A percentile compares a stretch with the other conserved stretches of the same genome.
These are phyloP conservation scores for Megathymus violae DNA, from an alignment of 1,140 invertebrate genomes.

Conservation along the genomic window DNA sequence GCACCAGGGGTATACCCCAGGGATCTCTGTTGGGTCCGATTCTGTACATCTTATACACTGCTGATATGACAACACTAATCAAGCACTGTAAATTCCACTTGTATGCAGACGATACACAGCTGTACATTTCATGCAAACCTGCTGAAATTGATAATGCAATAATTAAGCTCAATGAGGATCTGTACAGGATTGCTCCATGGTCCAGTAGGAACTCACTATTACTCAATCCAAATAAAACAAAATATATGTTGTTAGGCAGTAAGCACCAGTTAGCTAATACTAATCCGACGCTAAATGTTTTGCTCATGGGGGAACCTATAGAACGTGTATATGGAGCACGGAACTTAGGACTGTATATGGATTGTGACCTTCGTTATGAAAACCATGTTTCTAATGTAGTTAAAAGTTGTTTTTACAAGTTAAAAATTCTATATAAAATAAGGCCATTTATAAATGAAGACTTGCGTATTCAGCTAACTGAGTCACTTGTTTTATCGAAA, in stretches of 20 bases:
- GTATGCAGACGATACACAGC: background rate
- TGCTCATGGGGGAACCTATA: too few relatives aligned
- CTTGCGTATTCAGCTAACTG: background rate
- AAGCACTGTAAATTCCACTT: slow-evolving; percentile 6
- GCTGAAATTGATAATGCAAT: background rate
- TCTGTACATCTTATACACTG: slow-evolving; percentile 1
- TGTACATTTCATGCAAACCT: slow-evolving; percentile 10
- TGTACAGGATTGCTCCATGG: slow-evolving; percentile 1
- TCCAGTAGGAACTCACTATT: background rate
- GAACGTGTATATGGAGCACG: background rate
- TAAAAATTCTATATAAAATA: slow-evolving; percentile 3
- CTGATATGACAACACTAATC: background rate
- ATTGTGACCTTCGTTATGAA: background rate
- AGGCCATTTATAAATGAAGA: background rate
- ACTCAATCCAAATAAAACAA: background rate
- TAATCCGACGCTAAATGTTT: too few relatives aligned
- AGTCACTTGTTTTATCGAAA: slow-evolving; percentile 4
- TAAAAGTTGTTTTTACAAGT: background rate
- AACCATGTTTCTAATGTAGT: background rate
- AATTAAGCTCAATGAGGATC: background rate
- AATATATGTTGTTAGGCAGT: background rate
- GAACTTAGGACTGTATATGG: background rate
- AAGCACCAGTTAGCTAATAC: background rate
- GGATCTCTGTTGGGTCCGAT: slow-evolving; percentile 5
- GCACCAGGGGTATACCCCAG: background rate